These are phyloP conservation scores for Micrastur ruficollis DNA, from an alignment of 2,797 vertebrate species.

Conservation along the genomic window DNA sequence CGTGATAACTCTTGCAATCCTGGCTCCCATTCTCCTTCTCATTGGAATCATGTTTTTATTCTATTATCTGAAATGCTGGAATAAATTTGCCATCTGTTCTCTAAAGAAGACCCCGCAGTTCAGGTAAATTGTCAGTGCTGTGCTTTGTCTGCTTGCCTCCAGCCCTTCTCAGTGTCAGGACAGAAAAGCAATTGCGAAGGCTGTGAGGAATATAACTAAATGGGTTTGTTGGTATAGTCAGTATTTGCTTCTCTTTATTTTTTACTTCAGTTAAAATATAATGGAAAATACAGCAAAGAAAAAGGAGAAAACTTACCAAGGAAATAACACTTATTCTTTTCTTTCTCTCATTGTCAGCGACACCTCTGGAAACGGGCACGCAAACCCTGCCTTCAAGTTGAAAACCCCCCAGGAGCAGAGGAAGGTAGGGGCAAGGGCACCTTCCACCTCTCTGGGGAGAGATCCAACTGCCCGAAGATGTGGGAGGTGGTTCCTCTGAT, in stretches of 20 bases:
- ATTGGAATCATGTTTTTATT: constrained; percentile 26
- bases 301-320: background rate
- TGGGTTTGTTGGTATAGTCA: background rate
- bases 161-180: background rate
- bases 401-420: constrained; percentile 73
- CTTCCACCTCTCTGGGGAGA: background rate
- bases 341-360: constrained; percentile 20
- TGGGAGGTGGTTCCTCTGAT: background rate
- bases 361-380: constrained; percentile 65
- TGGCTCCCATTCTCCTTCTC: constrained; percentile 58
- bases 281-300: background rate
- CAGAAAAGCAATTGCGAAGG: background rate
- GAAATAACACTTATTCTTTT: background rate
- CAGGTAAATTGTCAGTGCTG: constrained; percentile 58
- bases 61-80: constrained; percentile 66
- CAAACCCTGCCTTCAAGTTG: constrained; percentile 79
- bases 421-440: constrained; percentile 58
- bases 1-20: constrained; percentile 31
- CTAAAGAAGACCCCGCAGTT: constrained; percentile 66
- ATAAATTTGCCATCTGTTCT: constrained; percentile 51
- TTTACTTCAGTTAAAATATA: background rate
- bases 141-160: background rate
- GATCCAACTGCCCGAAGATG: background rate
- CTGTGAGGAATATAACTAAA: background rate
- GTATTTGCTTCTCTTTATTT: background rate